Base-by-base conservation (phyloP, 2,797 vertebrate genomes). In the Poecile montanus region DNA sequence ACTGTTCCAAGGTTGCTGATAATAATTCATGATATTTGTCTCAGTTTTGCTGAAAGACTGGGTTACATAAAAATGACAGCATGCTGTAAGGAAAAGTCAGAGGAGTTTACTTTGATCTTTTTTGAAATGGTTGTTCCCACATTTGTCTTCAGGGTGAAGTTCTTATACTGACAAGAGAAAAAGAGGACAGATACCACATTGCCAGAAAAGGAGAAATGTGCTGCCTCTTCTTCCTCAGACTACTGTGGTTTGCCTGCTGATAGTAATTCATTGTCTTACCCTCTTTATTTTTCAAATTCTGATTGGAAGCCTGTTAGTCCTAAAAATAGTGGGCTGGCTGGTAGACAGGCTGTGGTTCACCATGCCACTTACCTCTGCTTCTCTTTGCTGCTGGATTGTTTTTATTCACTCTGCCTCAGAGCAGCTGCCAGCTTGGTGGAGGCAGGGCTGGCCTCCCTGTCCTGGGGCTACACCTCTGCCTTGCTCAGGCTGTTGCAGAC, bases 1-100 rank as follows among this genome's bases (percentile, higher is more conserved):
- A 86, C 83, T 5, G 22, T 85, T 94, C 95, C 70, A 91, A 87
- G 86, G 91, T 85, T n/a, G 48, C 57, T 95, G 84, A 93, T 93
- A 95, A 91, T 73, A 95, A 93, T 77, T 87, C 13, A 16, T 26
- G 57, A 15, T 78, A 66, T 85, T 94, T 90, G 60, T 76, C 45
- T 87, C 71, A 61, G 65, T 91, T 96, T 91, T 94, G 65, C 36
- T 0, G 7, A 51, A 92, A 88, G 65, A 38, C 38, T 47, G 61
- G 13, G 7, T 80, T 89, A 53, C 22, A 71, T 63, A 34, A 91
- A 91, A 91, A 50, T 82, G 71, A 79, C 48, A 85, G 48, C 14
- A 87, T 61, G 21, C 57, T 91, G 11, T 34, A 50, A 76, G 36
- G 26, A 86, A 67, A 76, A 93, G n/a, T 47, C 71, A 72, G 62